These are phyloP conservation scores for Mesocentrotus franciscanus DNA, from an alignment of 53 echinoderm and acorn worm genomes.

Conservation along the genomic window DNA sequence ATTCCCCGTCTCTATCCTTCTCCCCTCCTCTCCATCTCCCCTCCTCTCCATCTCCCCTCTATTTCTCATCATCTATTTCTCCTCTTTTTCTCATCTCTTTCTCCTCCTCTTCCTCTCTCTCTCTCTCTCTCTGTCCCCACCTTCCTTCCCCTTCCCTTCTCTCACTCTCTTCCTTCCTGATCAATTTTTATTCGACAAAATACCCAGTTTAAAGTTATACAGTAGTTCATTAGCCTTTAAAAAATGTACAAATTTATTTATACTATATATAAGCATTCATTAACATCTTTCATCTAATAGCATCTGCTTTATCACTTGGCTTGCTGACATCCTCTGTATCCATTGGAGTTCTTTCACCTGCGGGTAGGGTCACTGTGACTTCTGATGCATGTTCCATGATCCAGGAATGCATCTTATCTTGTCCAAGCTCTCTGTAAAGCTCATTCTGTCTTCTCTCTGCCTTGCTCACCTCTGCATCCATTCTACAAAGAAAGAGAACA, in stretches of 20 bases:
- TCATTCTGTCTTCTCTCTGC: slow-evolving; percentile 75
- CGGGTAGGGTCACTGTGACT: slow-evolving; percentile 68
- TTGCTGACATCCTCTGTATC: background rate
- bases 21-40: background rate
- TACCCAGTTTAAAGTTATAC: background rate
- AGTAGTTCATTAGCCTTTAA: background rate
- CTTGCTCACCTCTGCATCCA: slow-evolving; percentile 83
- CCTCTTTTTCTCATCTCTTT: background rate
- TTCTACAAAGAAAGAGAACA: slow-evolving; percentile 64
- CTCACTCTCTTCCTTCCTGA: background rate
- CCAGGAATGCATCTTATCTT: slow-evolving; percentile 85
- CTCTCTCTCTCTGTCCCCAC: background rate
- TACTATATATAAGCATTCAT: background rate
- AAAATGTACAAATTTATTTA: slow-evolving; percentile 33
- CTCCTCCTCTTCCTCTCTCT: background rate
- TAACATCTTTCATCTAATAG: slow-evolving; percentile 16
- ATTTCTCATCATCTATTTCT: background rate
- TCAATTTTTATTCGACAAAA: background rate
- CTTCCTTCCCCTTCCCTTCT: background rate
- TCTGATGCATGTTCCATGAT: slow-evolving; percentile 89
- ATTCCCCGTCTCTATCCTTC: background rate
- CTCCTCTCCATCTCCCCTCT: background rate
- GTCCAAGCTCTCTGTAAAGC: slow-evolving; percentile 88
- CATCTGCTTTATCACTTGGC: slow-evolving; percentile 23
- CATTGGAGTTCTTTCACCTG: background rate